These are phyloP conservation scores for Cygnus olor DNA, from an alignment of 2,797 vertebrate genomes.

Conservation along the genomic window DNA sequence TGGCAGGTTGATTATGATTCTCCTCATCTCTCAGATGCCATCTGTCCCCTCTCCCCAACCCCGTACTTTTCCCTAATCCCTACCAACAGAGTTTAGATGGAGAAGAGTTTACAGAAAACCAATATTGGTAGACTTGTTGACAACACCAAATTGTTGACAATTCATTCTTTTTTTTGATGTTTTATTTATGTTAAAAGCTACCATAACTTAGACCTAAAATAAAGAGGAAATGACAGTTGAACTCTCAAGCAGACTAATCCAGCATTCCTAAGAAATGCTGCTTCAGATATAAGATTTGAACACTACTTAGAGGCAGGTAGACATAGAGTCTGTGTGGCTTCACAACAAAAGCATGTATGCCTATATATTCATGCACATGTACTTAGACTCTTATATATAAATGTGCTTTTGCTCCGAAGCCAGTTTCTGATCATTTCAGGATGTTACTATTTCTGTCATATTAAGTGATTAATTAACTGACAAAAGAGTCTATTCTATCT, in stretches of 20 bases:
- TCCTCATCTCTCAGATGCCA: not conserved
- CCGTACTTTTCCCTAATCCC: not conserved
- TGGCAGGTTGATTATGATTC: not conserved
- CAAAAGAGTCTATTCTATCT: not conserved
- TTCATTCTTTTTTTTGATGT: not conserved
- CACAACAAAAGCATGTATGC: too few species aligned
- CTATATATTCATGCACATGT: not conserved
- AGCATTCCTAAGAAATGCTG: not conserved
- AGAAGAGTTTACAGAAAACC: not conserved
- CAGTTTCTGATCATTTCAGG: conserved; percentile 28
- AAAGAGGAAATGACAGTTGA: not conserved
- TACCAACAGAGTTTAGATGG: not conserved
- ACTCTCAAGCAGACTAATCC: not conserved
- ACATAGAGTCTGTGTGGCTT: not conserved
- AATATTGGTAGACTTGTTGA: not conserved
- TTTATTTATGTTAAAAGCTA: not conserved
- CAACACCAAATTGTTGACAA: not conserved
- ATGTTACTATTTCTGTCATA: conserved; percentile 32
- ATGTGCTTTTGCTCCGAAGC: conserved; percentile 3
- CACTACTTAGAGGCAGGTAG: not conserved
- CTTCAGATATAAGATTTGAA: not conserved
- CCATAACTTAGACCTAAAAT: not conserved
- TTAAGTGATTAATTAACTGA: conserved; percentile 7
- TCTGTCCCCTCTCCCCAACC: too few species aligned
- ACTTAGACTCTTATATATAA: fast-evolving